These are phyloP conservation scores for Entomobrya proxima DNA, from an alignment of 2,888 invertebrate species.

Conservation along the genomic window DNA sequence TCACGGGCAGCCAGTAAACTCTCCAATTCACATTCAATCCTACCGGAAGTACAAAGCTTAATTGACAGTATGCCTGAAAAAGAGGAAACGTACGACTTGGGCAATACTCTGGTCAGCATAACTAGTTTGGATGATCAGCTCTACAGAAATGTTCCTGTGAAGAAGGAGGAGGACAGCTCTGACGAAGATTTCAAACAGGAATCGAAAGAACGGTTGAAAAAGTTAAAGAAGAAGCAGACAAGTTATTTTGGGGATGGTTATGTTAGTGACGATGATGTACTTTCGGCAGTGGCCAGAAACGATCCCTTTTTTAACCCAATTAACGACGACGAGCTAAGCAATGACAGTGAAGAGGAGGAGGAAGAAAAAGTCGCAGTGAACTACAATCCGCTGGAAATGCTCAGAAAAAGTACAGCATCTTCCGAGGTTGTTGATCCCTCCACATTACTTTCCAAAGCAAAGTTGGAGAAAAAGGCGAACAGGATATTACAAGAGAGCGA, in stretches of 20 bases:
- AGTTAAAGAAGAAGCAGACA: neutral
- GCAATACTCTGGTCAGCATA: constrained; percentile 72
- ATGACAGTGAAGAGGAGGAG: constrained; percentile 50
- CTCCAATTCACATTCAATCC: constrained; percentile 72
- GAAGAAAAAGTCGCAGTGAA: neutral
- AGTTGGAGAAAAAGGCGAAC: constrained; percentile 69
- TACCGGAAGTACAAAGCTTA: constrained; percentile 73
- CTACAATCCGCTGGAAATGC: constrained; percentile 57
- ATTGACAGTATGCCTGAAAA: constrained; percentile 61
- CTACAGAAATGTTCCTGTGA: constrained; percentile 47
- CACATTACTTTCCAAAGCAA: constrained; percentile 29
- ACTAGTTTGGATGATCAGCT: constrained; percentile 70
- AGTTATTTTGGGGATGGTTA: neutral
- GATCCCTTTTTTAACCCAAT: constrained; percentile 61
- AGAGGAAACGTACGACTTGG: constrained; percentile 69
- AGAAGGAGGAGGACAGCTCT: constrained; percentile 30
- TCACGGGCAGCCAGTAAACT: constrained; percentile 66
- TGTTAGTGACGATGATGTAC: constrained; percentile 37
- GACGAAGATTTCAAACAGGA: constrained; percentile 30
- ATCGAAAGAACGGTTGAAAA: neutral
- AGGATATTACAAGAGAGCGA: constrained; percentile 71
- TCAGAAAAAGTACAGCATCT: constrained; percentile 34
- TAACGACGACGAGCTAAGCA: constrained; percentile 54
- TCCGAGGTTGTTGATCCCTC: neutral
- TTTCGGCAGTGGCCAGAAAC: neutral